These are phyloP conservation scores for Antedon bifida DNA, from an alignment of 35 echinoderm and acorn worm genomes.

Conservation along the genomic window DNA sequence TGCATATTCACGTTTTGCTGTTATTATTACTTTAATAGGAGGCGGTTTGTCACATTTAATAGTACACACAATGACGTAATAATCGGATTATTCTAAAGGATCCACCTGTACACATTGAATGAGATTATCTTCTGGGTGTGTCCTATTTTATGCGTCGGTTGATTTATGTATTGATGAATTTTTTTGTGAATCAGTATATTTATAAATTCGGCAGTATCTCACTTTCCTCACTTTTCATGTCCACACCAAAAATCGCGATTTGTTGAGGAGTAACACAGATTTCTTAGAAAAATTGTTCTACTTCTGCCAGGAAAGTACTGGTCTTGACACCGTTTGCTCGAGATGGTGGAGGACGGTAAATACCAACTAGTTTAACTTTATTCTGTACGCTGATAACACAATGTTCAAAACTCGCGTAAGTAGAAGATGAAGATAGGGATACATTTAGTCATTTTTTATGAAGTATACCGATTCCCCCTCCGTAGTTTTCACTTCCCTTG, in stretches of 20 bases:
- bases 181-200: not conserved
- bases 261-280: slow-evolving; percentile 1
- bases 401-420: slow-evolving; percentile 20
- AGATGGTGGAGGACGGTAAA: slow-evolving; percentile 22
- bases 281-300: slow-evolving; percentile 8
- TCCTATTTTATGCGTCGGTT: not conserved
- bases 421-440: not conserved
- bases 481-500: not conserved
- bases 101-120: not conserved
- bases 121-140: slow-evolving; percentile 3
- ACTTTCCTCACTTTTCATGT: not conserved
- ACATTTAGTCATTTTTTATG: not conserved
- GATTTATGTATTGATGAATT: not conserved
- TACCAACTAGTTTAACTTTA: slow-evolving; percentile 6
- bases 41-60: not conserved
- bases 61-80: not conserved
- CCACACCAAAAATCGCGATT: slow-evolving; percentile 7
- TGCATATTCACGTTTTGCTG: not conserved
- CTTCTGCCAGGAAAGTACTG: not conserved
- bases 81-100: not conserved
- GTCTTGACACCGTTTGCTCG: not conserved
- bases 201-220: not conserved
- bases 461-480: slow-evolving; percentile 26
- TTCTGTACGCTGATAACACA: not conserved
- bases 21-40: not conserved